A percentile compares a stretch with the other conserved stretches of the same genome.
phyloP scores from a whole-genome alignment of 92 coral and sea anemone species.

The Plumapathes pennacea region DNA sequence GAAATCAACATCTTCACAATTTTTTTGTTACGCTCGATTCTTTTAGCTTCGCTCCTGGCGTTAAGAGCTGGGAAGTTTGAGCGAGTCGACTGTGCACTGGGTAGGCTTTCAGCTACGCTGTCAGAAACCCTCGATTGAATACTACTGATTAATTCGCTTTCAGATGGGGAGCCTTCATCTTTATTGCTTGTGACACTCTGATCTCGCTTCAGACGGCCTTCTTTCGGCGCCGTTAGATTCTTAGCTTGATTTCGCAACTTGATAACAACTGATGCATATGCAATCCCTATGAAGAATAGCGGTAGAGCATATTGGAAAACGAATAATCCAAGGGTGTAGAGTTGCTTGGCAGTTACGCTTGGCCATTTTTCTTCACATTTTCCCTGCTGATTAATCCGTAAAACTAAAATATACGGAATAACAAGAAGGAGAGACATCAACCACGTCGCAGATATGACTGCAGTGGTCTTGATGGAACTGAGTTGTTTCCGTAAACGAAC shows the following conservation, averaged over 20 bases:
- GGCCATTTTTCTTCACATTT: constrained; percentile 67
- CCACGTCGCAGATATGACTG: constrained; percentile 64
- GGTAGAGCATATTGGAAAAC: constrained; percentile 75
- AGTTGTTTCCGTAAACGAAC: constrained; percentile 81
- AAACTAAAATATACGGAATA: constrained; percentile 67
- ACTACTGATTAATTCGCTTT: too few species aligned
- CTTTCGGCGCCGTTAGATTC: constrained; percentile 33
- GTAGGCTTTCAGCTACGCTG: constrained; percentile 4
- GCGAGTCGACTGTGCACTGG: not conserved
- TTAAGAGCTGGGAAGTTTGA: constrained; percentile 6
- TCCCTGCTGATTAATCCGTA: constrained; percentile 47
- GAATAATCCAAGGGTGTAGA: constrained; percentile 68
- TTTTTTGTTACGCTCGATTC: constrained; percentile 68
- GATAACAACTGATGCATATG: constrained; percentile 63
- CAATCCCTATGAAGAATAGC: constrained; percentile 64
- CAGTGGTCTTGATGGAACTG: constrained; percentile 47
- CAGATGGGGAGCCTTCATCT: not conserved
- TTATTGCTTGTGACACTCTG: not conserved
- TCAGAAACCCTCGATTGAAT: constrained; percentile 39
- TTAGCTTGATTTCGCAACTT: constrained; percentile 73
- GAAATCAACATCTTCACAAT: constrained; percentile 88
- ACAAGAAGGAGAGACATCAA: constrained; percentile 61
- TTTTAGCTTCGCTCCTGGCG: constrained; percentile 48
- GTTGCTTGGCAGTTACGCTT: constrained; percentile 42
- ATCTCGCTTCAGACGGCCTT: not conserved